Conservation (phyloP, 2,797 vertebrate species). For the Selene dorsalis region DNA sequence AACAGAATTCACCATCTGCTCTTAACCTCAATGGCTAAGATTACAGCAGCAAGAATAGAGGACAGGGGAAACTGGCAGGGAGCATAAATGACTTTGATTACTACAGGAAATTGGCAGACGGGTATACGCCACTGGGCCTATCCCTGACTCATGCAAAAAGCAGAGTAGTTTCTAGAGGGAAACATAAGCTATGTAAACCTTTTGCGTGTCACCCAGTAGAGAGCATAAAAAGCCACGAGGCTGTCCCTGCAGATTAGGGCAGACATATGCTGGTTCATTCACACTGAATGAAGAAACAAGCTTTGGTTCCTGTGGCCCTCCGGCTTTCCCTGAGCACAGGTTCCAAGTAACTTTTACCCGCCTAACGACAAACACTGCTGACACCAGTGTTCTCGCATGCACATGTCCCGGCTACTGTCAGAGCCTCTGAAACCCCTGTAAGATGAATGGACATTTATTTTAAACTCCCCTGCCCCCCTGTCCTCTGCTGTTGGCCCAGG, state of each 20-base stretch:
- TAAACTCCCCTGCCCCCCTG: conserved; percentile 60
- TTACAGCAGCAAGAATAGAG: conserved; percentile 22
- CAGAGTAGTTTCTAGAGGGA: conserved; percentile 82
- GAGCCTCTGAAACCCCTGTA: conserved; percentile 69
- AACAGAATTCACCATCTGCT: not conserved
- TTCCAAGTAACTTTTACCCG: conserved; percentile 59
- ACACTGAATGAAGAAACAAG: conserved; percentile 50
- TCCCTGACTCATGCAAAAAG: conserved; percentile 83
- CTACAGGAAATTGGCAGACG: conserved; percentile 34
- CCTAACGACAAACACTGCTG: conserved; percentile 73
- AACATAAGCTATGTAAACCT: conserved; percentile 70
- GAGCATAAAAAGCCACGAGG: conserved; percentile 39
- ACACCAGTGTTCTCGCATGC: conserved; percentile 66
- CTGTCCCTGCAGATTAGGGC: conserved; percentile 11
- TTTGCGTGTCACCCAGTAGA: conserved; percentile 52
- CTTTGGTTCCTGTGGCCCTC: conserved; percentile 65
- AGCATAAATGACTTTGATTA: conserved; percentile 37
- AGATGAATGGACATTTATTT: conserved; percentile 83
- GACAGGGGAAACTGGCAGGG: conserved; percentile 3
- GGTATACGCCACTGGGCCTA: conserved; percentile 79
- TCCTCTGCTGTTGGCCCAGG: conserved; percentile 53
- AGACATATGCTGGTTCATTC: conserved; percentile 71
- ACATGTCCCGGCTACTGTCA: conserved; percentile 68
- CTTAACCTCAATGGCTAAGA: conserved; percentile 4
- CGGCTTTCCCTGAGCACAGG: conserved; percentile 48